phyloP scores from a whole-genome alignment of 2,888 invertebrate species.

The Chouioia cunea region DNA sequence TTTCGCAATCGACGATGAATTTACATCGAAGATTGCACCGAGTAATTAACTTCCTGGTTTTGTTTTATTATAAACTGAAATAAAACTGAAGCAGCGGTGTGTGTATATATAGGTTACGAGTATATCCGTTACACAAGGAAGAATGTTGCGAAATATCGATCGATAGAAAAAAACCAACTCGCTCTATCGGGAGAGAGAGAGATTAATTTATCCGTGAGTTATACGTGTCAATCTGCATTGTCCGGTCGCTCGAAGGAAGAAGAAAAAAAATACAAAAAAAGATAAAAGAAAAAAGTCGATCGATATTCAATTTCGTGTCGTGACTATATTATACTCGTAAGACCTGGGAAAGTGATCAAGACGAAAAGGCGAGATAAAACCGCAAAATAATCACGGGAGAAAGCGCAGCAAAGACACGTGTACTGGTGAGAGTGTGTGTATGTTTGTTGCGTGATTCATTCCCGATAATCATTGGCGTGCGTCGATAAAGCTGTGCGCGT shows the following conservation, averaged over 20 bases:
- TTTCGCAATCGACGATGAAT: background rate
- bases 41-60: too few relatives aligned
- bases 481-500: conserved; percentile 33
- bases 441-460: conserved; percentile 36
- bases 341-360: background rate
- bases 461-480: conserved; percentile 32
- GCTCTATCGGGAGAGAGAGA: too few relatives aligned
- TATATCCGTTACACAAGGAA: background rate
- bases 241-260: conserved; percentile 10
- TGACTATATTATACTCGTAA: background rate
- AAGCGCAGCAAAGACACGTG: conserved; percentile 5
- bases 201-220: conserved; percentile 21
- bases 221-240: background rate
- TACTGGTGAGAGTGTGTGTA: background rate
- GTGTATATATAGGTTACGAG: too few relatives aligned
- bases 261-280: too few relatives aligned
- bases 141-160: conserved; percentile 23
- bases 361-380: conserved; percentile 14
- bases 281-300: too few relatives aligned
- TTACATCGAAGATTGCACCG: too few relatives aligned
- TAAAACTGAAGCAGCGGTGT: too few relatives aligned
- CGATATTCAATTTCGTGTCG: too few relatives aligned
- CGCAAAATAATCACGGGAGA: conserved; percentile 6
- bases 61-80: too few relatives aligned
- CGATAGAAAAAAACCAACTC: conserved; percentile 11